Base-by-base conservation (phyloP, 2,113 vertebrate species). In the Lonchura striata region DNA sequence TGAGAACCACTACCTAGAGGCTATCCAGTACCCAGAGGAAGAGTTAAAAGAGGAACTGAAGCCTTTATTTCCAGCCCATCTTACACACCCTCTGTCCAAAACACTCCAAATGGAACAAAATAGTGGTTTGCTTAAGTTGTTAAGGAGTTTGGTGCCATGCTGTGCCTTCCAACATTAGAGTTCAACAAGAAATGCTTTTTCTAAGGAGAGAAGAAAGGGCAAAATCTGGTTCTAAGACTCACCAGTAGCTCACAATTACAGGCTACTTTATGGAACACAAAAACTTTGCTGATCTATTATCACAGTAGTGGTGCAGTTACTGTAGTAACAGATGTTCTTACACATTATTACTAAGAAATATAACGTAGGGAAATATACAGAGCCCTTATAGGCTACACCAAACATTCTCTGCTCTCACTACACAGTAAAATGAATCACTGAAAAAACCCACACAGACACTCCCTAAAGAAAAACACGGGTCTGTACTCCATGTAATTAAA, bases 21-120 rank as follows among this genome's bases (percentile, higher is more conserved):
- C 27, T 53, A 61, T 14, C 25, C 27, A 82, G 35, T 15, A 83
- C 15, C 27, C 35, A 72, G 17, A 9, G 23, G 41, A 64, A 72
- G 28, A 79, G 18, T 5, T 65, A 0, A 18, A 50, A 61, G 30
- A 82, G 35, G 27, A 88, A 86, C 23, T 7, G 12, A 86, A 82
- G 15, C 22, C 33, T 70, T 74, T 57, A 35, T 46, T 81, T 81
- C 18, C 47, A 88, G 54, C 1, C 19, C 0, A 0, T 53, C 64
- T 75, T 30, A 60, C n/a, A 49, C 0, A 35, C 0, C 0, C 3
- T 11, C 23, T 28, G 17, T 24, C 23, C 59, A 81, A 75, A 65
- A 69, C 7, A 71, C 22, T 64, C 49, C 63, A 78, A 76, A 35
- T 33, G 14, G 28, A 66, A 13, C 42, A 92, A 86, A 86, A 65